phyloP scores from a whole-genome alignment of 2,797 vertebrate species.

The Miichthys miiuy region DNA sequence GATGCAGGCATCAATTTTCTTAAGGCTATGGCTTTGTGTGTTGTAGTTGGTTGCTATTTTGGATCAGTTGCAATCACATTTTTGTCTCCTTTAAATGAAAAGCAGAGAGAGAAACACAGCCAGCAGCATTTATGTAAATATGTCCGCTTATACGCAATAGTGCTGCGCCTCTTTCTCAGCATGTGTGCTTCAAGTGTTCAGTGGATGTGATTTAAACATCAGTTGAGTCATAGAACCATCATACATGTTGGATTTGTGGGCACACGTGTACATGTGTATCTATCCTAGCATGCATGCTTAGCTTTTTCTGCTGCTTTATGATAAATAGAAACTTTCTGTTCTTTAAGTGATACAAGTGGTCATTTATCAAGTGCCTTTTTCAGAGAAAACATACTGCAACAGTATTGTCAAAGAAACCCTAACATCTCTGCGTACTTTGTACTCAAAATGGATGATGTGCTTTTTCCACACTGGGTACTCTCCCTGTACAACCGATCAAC shows the following conservation, averaged over 20 bases:
- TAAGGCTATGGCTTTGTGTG: background rate
- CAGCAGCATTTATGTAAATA: conserved; percentile 35
- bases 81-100: conserved; percentile 29
- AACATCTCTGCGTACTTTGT: conserved; percentile 4
- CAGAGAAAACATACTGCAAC: background rate
- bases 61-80: conserved; percentile 22
- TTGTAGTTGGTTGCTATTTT: conserved; percentile 7
- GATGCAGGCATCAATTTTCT: background rate
- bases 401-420: background rate
- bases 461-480: background rate
- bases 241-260: background rate
- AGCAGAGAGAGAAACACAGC: conserved; percentile 17
- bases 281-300: background rate
- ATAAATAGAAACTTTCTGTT: background rate
- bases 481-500: background rate
- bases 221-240: background rate
- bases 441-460: background rate
- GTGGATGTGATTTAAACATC: background rate
- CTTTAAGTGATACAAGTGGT: background rate
- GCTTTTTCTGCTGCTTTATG: background rate
- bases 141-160: background rate
- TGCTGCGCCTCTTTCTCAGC: background rate
- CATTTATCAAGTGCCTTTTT: conserved; percentile 13
- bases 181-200: background rate
- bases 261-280: background rate